Conservation (phyloP, 2,888 invertebrate genomes). For the Neocrepidodera transversa region DNA sequence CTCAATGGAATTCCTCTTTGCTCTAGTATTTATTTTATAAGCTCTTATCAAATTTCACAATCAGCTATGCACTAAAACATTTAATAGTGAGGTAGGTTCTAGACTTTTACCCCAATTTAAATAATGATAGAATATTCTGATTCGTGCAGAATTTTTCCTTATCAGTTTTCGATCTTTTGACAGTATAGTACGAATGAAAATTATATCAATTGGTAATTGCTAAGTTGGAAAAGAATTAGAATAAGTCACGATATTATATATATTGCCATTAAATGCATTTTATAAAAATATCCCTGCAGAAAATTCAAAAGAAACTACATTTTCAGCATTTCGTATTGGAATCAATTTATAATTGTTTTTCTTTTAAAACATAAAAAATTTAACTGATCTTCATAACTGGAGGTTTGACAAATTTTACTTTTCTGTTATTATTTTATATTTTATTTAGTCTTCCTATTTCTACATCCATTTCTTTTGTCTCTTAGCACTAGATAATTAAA, state of each 20-base stretch:
- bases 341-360: too few species aligned
- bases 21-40: neutral
- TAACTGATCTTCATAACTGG: too few species aligned
- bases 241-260: conserved; percentile 4
- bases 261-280: too few species aligned
- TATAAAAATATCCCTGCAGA: conserved; percentile 21
- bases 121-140: conserved; percentile 16
- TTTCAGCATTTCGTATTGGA: too few species aligned
- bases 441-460: too few species aligned
- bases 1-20: neutral
- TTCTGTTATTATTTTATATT: too few species aligned
- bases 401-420: too few species aligned
- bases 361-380: too few species aligned
- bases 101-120: conserved; percentile 19
- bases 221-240: conserved; percentile 18
- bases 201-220: conserved; percentile 26
- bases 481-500: too few species aligned
- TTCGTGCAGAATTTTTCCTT: conserved; percentile 22
- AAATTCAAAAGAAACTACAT: too few species aligned
- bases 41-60: neutral
- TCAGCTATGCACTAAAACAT: conserved; percentile 9
- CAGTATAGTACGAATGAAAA: conserved; percentile 19
- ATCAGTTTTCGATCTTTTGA: conserved; percentile 11
- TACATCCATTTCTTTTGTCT: too few species aligned
- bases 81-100: conserved; percentile 25